Percentiles rank a stretch among this genome's conserved stretches.
Conservation (phyloP, 2,113 vertebrate species). For the Synchiropus splendidus region DNA sequence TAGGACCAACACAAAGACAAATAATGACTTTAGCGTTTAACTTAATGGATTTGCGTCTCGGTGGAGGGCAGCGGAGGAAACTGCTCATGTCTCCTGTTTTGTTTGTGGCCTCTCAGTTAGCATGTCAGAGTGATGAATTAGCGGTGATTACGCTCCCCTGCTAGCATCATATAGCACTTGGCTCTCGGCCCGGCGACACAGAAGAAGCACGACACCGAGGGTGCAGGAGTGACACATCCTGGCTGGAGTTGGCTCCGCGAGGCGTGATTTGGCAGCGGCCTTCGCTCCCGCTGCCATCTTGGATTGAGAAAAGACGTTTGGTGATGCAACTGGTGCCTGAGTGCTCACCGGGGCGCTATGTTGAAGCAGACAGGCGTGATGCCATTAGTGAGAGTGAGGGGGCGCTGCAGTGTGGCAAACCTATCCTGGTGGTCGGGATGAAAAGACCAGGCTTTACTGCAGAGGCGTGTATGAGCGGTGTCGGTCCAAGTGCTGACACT, state of each 20-base stretch:
- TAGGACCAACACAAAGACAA: slow-evolving; percentile 34
- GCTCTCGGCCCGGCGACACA: slow-evolving; percentile 11
- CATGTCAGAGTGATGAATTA: slow-evolving; percentile 50
- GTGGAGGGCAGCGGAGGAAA: slow-evolving; percentile 3
- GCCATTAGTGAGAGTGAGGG: neutral
- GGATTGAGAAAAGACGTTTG: slow-evolving; percentile 16
- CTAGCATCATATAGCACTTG: slow-evolving; percentile 27
- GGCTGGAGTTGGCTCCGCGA: slow-evolving; percentile 34
- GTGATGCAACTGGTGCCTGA: slow-evolving; percentile 17
- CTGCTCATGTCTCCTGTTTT: slow-evolving; percentile 32
- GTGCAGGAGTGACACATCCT: slow-evolving; percentile 10
- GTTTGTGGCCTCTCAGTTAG: slow-evolving; percentile 35
- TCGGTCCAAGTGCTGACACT: too few relatives aligned
- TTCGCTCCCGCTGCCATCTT: slow-evolving; percentile 3
- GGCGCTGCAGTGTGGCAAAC: slow-evolving; percentile 14
- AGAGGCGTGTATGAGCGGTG: too few relatives aligned
- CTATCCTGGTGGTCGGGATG: too few relatives aligned
- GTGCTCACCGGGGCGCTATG: slow-evolving; percentile 21
- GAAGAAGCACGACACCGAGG: slow-evolving; percentile 9
- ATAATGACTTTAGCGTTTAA: neutral
- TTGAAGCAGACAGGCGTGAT: neutral
- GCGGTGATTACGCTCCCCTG: slow-evolving; percentile 29
- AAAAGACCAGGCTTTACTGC: too few relatives aligned
- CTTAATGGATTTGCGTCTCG: too few relatives aligned
- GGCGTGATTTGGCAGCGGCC: slow-evolving; percentile 19